A percentile compares a stretch with the other conserved stretches of the same genome.
Conservation (phyloP, 2,888 invertebrate genomes). For the Latheticus oryzae region DNA sequence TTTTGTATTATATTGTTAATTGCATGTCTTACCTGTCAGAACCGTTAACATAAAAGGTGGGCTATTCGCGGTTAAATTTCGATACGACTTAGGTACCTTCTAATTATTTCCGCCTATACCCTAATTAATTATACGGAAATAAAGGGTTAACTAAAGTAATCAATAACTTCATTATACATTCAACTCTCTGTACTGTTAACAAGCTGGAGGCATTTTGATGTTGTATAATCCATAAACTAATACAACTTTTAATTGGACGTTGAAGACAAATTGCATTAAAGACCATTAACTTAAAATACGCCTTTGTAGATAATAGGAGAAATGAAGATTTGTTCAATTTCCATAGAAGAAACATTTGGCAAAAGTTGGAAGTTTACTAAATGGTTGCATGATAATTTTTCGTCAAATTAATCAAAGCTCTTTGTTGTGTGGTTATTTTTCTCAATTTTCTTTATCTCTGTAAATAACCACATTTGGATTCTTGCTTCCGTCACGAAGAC, state of each 20-base stretch:
- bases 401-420: conserved; percentile 1
- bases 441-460: too few relatives aligned
- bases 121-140: conserved; percentile 30
- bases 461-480: too few relatives aligned
- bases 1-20: too few relatives aligned
- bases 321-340: conserved; percentile 3
- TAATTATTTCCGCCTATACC: conserved; percentile 15
- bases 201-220: conserved; percentile 13
- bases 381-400: conserved; percentile 1
- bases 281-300: neutral
- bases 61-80: too few relatives aligned
- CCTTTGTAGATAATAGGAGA: too few relatives aligned
- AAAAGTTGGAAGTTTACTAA: conserved; percentile 4
- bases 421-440: too few relatives aligned
- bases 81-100: neutral
- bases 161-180: conserved; percentile 30
- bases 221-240: conserved; percentile 25
- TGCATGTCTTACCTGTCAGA: too few relatives aligned
- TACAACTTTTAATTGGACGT: conserved; percentile 26
- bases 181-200: conserved; percentile 11
- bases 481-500: too few relatives aligned
- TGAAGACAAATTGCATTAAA: conserved; percentile 18
- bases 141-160: conserved; percentile 24
- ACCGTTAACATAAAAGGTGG: too few relatives aligned
- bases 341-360: neutral